These are phyloP conservation scores for Knipowitschia caucasica DNA, from an alignment of 2,797 vertebrate species.

Conservation along the genomic window DNA sequence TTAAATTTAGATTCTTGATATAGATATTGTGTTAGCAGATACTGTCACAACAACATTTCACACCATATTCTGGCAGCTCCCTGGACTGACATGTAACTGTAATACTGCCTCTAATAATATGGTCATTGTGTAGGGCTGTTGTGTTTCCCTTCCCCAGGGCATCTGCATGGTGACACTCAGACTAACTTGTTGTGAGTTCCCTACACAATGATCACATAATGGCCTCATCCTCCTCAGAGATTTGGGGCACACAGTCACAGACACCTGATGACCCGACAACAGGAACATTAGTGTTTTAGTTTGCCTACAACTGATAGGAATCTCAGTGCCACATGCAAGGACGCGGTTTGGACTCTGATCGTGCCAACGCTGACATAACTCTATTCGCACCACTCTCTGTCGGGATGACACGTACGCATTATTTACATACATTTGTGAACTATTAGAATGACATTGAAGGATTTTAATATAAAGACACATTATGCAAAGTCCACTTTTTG, in stretches of 20 bases:
- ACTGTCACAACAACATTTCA: neutral
- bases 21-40: neutral
- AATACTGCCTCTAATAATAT: neutral
- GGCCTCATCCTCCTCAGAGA: constrained; percentile 35
- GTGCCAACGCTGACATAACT: neutral
- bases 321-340: constrained; percentile 52
- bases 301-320: constrained; percentile 54
- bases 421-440: neutral
- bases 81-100: neutral
- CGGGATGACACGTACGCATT: neutral
- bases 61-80: neutral
- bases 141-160: constrained; percentile 28
- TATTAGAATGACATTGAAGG: neutral
- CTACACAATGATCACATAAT: constrained; percentile 22
- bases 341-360: constrained; percentile 11
- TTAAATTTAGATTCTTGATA: neutral
- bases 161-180: constrained; percentile 10
- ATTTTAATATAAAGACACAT: neutral
- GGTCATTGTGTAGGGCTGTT: constrained; percentile 18
- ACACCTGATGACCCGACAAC: constrained; percentile 37
- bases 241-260: constrained; percentile 23
- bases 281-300: constrained; percentile 37
- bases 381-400: neutral
- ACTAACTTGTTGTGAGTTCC: constrained; percentile 33
- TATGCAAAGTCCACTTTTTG: too few species aligned